Evolutionary conservation across 2,888 invertebrate species (phyloP).

Genomic region (Drosophila cracens): DNA sequence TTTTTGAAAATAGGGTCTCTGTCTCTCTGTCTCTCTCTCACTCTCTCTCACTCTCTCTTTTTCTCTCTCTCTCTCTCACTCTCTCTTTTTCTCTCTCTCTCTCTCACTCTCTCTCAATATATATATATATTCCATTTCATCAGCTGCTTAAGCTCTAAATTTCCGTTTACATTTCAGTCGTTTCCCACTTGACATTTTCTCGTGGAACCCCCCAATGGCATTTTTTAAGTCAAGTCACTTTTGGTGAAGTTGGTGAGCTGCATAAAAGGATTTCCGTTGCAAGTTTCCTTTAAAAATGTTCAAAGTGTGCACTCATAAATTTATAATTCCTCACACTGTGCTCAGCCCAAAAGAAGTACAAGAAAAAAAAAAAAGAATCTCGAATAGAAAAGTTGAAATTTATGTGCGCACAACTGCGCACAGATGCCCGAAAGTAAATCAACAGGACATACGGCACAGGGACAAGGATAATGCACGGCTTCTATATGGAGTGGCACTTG

Average conservation of each 20-base stretch:
- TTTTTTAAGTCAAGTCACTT: constrained; percentile 30
- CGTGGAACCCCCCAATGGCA: constrained; percentile 28
- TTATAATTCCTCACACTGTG: constrained; percentile 44
- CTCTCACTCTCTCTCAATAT: too few species aligned
- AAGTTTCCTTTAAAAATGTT: constrained; percentile 35
- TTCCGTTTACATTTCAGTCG: constrained; percentile 8
- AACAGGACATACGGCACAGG: constrained; percentile 25
- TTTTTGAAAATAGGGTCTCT: not conserved
- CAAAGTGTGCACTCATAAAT: constrained; percentile 60
- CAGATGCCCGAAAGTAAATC: constrained; percentile 60
- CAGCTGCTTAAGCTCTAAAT: constrained; percentile 18
- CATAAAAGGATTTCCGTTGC: constrained; percentile 53
- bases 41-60: not conserved
- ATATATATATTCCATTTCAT: not conserved
- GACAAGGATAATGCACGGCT: constrained; percentile 21
- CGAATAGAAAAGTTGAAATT: constrained; percentile 46
- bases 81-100: not conserved
- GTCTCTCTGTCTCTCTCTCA: not conserved
- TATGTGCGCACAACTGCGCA: constrained; percentile 72
- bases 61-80: not conserved
- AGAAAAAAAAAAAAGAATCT: constrained; percentile 4
- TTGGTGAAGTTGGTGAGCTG: constrained; percentile 39
- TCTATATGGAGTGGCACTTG: constrained; percentile 60
- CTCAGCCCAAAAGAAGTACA: constrained; percentile 8
- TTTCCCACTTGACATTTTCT: constrained; percentile 36